A percentile compares a stretch with the other conserved stretches of the same genome.
Evolutionary conservation across 2,113 vertebrate species (phyloP).

Genomic region (Ageneiosus marmoratus): DNA sequence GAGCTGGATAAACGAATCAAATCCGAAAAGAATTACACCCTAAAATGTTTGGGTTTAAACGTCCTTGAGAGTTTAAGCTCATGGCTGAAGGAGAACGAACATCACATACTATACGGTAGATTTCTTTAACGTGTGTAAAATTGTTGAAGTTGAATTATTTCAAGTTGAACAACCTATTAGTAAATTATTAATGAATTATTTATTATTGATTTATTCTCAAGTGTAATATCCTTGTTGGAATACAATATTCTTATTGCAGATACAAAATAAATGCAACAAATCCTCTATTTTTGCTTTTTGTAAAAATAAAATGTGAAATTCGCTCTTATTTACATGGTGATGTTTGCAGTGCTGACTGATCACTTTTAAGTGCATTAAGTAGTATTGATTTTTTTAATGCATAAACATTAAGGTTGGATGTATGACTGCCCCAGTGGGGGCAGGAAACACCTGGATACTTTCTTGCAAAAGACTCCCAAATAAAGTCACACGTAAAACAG

Average conservation of each 20-base stretch:
- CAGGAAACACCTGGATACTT: not conserved
- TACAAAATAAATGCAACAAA: not conserved
- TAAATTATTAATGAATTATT: not conserved
- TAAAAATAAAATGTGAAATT: not conserved
- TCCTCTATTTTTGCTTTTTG: too few species aligned
- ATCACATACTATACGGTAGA: not conserved
- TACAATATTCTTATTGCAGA: not conserved
- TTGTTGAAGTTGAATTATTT: not conserved
- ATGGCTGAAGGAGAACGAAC: not conserved
- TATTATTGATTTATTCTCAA: not conserved
- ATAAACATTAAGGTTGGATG: not conserved
- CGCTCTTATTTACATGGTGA: not conserved
- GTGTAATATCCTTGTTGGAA: not conserved
- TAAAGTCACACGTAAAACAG: too few species aligned
- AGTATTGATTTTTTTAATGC: not conserved
- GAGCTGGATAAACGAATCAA: not conserved
- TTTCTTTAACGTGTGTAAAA: too few species aligned
- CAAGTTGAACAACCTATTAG: not conserved
- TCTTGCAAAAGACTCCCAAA: too few species aligned
- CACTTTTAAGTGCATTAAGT: not conserved
- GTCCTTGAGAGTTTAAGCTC: not conserved
- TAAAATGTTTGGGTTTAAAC: constrained; percentile 6
- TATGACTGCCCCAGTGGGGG: not conserved
- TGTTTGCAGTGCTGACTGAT: not conserved
- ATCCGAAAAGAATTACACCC: fast-evolving